Conservation (phyloP, 2,797 vertebrate species). For the Meriones psammophilus region DNA sequence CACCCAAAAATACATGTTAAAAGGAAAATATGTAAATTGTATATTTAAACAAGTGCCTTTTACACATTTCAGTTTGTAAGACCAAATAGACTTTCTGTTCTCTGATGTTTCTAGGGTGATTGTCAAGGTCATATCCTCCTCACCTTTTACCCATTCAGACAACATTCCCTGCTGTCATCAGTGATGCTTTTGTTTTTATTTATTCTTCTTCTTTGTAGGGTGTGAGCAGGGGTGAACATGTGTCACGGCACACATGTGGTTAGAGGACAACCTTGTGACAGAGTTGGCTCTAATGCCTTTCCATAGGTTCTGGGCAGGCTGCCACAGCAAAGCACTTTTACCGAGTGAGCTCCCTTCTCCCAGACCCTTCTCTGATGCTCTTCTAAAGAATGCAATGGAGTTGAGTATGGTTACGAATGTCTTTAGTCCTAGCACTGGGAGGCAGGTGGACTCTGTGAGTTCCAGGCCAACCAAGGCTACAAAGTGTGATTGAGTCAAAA, state of each 20-base stretch:
- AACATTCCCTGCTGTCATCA: background rate
- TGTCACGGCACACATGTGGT: background rate
- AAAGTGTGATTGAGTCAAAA: too few relatives aligned
- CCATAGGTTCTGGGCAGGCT: background rate
- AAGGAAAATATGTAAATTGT: constrained; percentile 49
- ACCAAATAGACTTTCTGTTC: background rate
- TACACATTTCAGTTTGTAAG: constrained; percentile 69
- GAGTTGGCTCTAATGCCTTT: background rate
- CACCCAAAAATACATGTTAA: constrained; percentile 19
- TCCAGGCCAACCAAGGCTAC: background rate
- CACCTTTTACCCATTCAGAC: background rate
- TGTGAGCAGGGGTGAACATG: background rate
- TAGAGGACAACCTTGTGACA: background rate
- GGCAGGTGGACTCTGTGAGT: background rate
- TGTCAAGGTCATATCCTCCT: background rate
- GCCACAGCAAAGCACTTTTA: background rate
- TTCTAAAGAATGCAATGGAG: background rate
- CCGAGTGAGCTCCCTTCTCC: background rate
- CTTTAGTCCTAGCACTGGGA: background rate
- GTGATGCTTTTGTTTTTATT: constrained; percentile 3
- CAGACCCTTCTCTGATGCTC: background rate
- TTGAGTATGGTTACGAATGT: background rate
- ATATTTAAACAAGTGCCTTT: constrained; percentile 63
- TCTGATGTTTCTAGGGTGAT: background rate
- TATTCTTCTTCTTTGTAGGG: background rate